Percentiles rank a stretch among this genome's conserved stretches.
phyloP scores from a whole-genome alignment of 2,113 vertebrate species.

The Semnornis frantzii region DNA sequence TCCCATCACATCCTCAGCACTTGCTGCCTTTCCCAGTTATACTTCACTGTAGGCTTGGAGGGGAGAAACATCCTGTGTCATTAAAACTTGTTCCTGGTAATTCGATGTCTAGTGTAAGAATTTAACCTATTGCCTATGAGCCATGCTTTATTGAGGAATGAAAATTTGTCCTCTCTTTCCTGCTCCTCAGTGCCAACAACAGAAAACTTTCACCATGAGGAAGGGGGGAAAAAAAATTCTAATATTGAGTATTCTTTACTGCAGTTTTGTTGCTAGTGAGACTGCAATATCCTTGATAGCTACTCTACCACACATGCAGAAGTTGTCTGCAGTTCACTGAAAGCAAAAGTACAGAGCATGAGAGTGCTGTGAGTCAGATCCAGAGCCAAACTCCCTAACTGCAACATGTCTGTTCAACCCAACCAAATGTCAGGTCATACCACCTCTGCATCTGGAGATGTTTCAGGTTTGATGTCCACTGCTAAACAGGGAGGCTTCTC shows the following conservation, averaged over 20 bases:
- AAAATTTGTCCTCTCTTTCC: neutral
- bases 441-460: neutral
- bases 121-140: neutral
- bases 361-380: neutral
- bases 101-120: neutral
- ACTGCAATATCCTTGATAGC: neutral
- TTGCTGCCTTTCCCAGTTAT: conserved; percentile 8
- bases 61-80: neutral
- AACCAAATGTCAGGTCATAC: neutral
- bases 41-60: conserved; percentile 14
- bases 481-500: neutral
- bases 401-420: neutral
- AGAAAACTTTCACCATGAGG: neutral
- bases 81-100: conserved; percentile 11
- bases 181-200: neutral
- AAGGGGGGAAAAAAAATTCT: neutral
- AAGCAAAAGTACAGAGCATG: neutral
- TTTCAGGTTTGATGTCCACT: neutral
- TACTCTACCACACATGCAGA: neutral
- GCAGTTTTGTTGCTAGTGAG: neutral
- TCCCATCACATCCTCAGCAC: neutral
- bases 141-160: neutral
- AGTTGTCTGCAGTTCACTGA: neutral
- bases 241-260: neutral
- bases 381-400: neutral